These are phyloP conservation scores for Chrysolina americana DNA, from an alignment of 2,888 invertebrate genomes.

Conservation along the genomic window DNA sequence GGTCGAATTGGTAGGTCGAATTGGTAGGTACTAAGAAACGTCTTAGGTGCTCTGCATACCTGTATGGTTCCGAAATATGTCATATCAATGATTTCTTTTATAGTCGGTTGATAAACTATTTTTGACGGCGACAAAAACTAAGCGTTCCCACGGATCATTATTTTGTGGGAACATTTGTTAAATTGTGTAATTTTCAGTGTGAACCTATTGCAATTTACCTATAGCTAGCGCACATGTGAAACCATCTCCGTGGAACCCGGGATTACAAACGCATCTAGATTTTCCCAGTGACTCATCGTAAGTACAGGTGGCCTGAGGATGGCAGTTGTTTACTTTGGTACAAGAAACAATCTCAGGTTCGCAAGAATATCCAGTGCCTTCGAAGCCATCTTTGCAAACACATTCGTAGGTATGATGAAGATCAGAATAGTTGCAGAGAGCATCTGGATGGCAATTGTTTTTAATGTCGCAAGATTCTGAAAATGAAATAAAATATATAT, in stretches of 20 bases:
- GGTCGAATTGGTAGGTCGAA: no score
- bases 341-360: constrained; percentile 74
- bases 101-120: no score
- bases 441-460: constrained; percentile 86
- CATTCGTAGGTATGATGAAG: constrained; percentile 76
- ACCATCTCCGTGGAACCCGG: constrained; percentile 89
- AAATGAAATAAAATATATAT: constrained; percentile 18
- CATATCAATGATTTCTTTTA: no score
- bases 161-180: background rate
- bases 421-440: constrained; percentile 79
- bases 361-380: constrained; percentile 88
- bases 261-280: constrained; percentile 82
- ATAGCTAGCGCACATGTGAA: constrained; percentile 78
- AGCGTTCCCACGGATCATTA: background rate
- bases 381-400: constrained; percentile 86
- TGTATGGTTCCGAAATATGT: no score
- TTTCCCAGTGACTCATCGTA: constrained; percentile 78
- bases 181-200: background rate
- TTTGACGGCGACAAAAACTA: no score
- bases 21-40: no score
- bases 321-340: constrained; percentile 77
- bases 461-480: constrained; percentile 76
- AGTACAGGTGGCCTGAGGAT: constrained; percentile 81
- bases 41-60: no score
- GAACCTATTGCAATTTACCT: background rate